Base-by-base conservation (phyloP, 1,140 invertebrate genomes). In the Campoletis sonorensis region DNA sequence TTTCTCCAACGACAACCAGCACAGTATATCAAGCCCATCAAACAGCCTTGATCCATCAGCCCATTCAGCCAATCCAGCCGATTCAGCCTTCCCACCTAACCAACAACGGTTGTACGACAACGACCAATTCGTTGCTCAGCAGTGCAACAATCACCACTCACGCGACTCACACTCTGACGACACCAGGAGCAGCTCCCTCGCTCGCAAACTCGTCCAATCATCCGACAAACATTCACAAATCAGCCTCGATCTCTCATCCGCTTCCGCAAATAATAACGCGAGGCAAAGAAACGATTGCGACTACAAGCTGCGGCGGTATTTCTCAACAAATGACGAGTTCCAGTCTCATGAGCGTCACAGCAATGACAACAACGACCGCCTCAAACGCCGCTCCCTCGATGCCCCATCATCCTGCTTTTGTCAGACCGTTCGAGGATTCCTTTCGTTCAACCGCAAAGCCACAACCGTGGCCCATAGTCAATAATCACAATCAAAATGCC, bases 341-440 rank as follows among this genome's bases (percentile, higher is more conserved):
- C n/a, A n/a, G 51, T 54, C 4, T 54, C 51, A 54, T 54, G 16
- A 21, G 51, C 8, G 51, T 18, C 2, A 54, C 51, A 15, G 51
- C 51, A 11, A 54, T 54, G 13, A 27, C 77, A 11, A 70, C 70
- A 13, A 68, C 67, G 0, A 79, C 83, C n/a, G 70, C 58, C 23
- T 54, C 79, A 5, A 78, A 73, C 33, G 21, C 78, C 2, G 80
- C 49, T n/a, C 10, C 82, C 58, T 18, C 80, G 30, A 51, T 79
- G 79, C 79, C 26, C 80, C 72, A 49, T 61, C 89, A 90, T 27
- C 92, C 89, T 18, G 85, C 89, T 26, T 93, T 93, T 80, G 92
- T 93, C 7, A 86, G 92, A n/a, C 92, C 92, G 2, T 93, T 93
- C 75, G 92, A 93, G 79, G 92, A 93, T 78, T 91, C 88, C 5